phyloP scores from a whole-genome alignment of 2,888 invertebrate genomes.

The Thecocarcelia acutangulata region DNA sequence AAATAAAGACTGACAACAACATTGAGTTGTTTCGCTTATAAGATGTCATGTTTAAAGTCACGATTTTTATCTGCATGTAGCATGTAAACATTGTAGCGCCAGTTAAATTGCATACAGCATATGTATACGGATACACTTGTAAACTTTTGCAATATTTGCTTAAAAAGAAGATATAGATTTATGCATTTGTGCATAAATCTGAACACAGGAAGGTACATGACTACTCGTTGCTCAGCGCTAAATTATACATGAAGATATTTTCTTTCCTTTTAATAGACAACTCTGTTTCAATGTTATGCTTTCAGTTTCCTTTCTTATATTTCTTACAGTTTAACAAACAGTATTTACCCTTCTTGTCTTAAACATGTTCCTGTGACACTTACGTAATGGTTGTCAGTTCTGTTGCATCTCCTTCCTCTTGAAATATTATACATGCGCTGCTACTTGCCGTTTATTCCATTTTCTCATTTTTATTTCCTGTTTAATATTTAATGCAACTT shows the following conservation, averaged over 20 bases:
- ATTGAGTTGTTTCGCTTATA: conserved; percentile 40
- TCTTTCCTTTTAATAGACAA: conserved; percentile 22
- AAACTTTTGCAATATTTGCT: background rate
- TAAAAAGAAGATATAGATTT: background rate
- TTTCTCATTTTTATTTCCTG: background rate
- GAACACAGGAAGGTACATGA: background rate
- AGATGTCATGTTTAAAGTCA: conserved; percentile 40
- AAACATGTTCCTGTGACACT: conserved; percentile 47
- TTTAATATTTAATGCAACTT: conserved; percentile 7
- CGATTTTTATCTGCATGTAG: conserved; percentile 15
- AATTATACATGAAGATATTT: conserved; percentile 46
- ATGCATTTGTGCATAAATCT: background rate
- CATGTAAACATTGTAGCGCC: conserved; percentile 32
- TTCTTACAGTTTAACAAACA: conserved; percentile 27
- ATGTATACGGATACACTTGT: background rate
- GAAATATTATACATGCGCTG: background rate
- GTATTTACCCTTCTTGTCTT: conserved; percentile 38
- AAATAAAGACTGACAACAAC: conserved; percentile 39
- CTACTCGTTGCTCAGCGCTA: conserved; percentile 7
- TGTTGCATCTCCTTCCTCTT: background rate
- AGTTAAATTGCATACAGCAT: background rate
- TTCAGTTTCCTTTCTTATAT: background rate
- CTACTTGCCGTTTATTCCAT: conserved; percentile 3
- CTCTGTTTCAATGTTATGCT: conserved; percentile 9
- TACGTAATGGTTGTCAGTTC: conserved; percentile 27